Percentiles rank a stretch among this genome's conserved stretches.
phyloP scores from a whole-genome alignment of 2,797 vertebrate species.

The Dryobates pubescens region DNA sequence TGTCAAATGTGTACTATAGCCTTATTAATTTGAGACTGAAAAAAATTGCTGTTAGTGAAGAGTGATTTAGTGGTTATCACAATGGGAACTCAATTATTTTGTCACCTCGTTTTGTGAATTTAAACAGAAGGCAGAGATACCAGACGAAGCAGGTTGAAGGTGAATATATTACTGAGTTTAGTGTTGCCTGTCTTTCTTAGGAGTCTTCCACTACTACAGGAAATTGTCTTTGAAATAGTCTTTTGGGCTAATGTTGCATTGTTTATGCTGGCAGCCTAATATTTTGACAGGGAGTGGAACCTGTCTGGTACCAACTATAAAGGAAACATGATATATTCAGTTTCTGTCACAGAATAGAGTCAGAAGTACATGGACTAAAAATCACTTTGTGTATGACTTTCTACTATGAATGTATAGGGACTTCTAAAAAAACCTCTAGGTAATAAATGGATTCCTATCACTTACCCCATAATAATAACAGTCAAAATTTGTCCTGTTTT shows the following conservation, averaged over 20 bases:
- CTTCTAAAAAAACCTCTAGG: not conserved
- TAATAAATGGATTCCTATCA: not conserved
- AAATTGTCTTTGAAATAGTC: not conserved
- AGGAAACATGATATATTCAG: not conserved
- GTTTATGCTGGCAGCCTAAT: not conserved
- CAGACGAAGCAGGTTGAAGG: not conserved
- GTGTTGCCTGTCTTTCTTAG: not conserved
- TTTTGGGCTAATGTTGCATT: not conserved
- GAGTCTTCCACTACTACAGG: not conserved
- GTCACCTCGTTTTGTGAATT: not conserved
- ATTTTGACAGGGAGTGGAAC: not conserved
- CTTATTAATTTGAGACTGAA: not conserved
- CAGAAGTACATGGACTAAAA: not conserved
- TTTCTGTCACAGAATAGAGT: not conserved
- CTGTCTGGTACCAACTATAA: not conserved
- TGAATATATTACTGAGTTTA: not conserved
- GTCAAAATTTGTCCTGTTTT: not conserved
- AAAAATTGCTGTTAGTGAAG: not conserved
- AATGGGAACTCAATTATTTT: not conserved
- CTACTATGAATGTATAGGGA: not conserved
- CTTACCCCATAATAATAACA: not conserved
- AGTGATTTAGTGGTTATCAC: not conserved
- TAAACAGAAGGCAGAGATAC: not conserved
- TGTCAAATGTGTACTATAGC: not conserved
- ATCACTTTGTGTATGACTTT: not conserved